Conservation (phyloP, 2,888 invertebrate genomes). For the Salpingus planirostris region DNA sequence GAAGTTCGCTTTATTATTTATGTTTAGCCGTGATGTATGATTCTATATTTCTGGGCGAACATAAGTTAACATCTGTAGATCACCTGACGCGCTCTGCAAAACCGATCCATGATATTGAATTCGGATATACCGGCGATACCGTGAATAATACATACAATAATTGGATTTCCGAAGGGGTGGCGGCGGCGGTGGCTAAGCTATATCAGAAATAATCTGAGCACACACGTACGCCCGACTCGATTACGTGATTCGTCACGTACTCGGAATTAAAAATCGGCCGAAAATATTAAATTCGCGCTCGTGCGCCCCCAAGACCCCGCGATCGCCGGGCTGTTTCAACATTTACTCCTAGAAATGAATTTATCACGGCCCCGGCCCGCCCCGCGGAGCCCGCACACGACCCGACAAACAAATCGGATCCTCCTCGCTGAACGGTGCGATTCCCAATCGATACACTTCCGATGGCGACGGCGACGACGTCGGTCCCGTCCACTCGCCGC, state of each 20-base stretch:
- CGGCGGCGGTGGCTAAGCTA: constrained; percentile 13
- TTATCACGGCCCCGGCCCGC: too few relatives aligned
- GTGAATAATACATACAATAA: constrained; percentile 22
- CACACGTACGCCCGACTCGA: constrained; percentile 17
- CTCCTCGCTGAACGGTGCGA: too few relatives aligned
- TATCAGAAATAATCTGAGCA: constrained; percentile 20
- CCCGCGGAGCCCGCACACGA: too few relatives aligned
- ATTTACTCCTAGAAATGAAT: constrained; percentile 8
- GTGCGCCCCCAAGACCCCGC: constrained; percentile 6
- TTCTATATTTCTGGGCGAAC: constrained; percentile 21
- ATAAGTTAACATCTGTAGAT: constrained; percentile 22
- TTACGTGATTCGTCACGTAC: constrained; percentile 21
- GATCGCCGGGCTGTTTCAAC: constrained; percentile 6
- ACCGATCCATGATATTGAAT: constrained; percentile 19
- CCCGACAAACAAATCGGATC: too few relatives aligned
- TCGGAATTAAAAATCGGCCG: constrained; percentile 19
- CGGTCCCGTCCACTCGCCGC: too few relatives aligned
- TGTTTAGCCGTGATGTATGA: constrained; percentile 22
- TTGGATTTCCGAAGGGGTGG: constrained; percentile 17
- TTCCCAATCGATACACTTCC: too few relatives aligned
- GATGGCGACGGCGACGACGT: too few relatives aligned
- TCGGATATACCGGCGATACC: too few relatives aligned
- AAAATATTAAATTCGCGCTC: constrained; percentile 17
- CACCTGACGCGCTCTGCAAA: constrained; percentile 18
- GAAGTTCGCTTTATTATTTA: constrained; percentile 22